Conservation (phyloP, 2,888 invertebrate genomes). For the Megalurothrips usitatus region DNA sequence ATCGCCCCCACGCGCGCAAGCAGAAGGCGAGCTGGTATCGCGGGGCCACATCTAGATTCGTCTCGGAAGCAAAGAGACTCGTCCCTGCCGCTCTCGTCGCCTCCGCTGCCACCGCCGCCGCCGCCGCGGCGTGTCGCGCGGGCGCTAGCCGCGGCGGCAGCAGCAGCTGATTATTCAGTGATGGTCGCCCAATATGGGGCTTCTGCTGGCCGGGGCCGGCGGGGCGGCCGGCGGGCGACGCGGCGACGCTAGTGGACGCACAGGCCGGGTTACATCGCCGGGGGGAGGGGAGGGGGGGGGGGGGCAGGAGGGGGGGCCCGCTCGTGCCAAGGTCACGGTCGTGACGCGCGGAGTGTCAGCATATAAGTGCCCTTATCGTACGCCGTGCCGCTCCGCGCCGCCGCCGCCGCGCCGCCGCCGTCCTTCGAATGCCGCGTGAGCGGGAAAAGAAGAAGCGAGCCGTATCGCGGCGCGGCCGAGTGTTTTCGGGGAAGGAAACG, state of each 20-base stretch:
- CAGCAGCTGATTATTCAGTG: not conserved
- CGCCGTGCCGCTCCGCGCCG: not conserved
- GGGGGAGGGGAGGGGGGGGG: not conserved
- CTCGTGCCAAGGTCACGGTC: constrained; percentile 6
- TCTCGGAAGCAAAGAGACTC: not conserved
- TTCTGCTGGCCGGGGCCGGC: not conserved
- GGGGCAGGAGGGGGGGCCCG: not conserved
- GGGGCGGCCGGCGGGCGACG: not conserved
- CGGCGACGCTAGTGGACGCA: not conserved
- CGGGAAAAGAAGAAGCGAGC: too few relatives aligned
- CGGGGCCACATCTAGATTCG: not conserved
- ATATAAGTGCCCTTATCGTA: not conserved
- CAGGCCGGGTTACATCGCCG: not conserved
- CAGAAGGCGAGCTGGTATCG: not conserved
- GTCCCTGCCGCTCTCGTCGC: too few relatives aligned
- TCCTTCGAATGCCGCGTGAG: too few relatives aligned
- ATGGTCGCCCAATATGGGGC: not conserved
- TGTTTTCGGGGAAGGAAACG: too few relatives aligned
- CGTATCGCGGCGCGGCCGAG: too few relatives aligned
- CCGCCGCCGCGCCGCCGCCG: too few relatives aligned
- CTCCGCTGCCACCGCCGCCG: too few relatives aligned
- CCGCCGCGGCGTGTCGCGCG: not conserved
- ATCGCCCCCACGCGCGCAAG: not conserved
- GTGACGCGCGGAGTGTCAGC: not conserved
- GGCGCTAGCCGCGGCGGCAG: not conserved